These are phyloP conservation scores for Electrona antarctica DNA, from an alignment of 2,113 vertebrate genomes.

Conservation along the genomic window DNA sequence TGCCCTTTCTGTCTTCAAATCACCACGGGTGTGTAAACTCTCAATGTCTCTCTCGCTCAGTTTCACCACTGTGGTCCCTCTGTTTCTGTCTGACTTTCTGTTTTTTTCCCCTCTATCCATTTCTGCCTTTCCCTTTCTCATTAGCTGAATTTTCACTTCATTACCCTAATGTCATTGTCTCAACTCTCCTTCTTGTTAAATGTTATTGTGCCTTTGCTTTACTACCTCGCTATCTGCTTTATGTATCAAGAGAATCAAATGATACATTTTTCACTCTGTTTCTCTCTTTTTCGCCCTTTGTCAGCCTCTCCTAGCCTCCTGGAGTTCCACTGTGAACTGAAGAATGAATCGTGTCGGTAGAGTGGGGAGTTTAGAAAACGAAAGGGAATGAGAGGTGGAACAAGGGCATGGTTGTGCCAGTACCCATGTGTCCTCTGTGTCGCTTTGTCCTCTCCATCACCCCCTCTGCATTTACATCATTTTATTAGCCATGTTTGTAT, in stretches of 20 bases:
- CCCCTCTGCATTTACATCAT: background rate
- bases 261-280: slow-evolving; percentile 34
- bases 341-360: slow-evolving; percentile 38
- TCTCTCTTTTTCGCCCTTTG: slow-evolving; percentile 35
- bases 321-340: slow-evolving; percentile 35
- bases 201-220: slow-evolving; percentile 66
- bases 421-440: too few relatives aligned
- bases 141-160: slow-evolving; percentile 71
- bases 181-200: slow-evolving; percentile 45
- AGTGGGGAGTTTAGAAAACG: slow-evolving; percentile 31
- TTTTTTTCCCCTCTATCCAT: too few relatives aligned
- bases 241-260: slow-evolving; percentile 43
- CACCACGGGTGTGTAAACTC: slow-evolving; percentile 42
- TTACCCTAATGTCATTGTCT: slow-evolving; percentile 73
- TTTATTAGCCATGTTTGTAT: background rate
- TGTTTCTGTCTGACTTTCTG: slow-evolving; percentile 16
- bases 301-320: slow-evolving; percentile 29
- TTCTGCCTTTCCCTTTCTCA: slow-evolving; percentile 56
- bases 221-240: slow-evolving; percentile 48
- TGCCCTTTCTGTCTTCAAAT: slow-evolving; percentile 61
- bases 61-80: background rate
- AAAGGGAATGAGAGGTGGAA: slow-evolving; percentile 34
- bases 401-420: slow-evolving; percentile 3
- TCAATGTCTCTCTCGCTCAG: slow-evolving; percentile 2
- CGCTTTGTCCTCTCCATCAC: background rate